Conservation (phyloP, 2,888 invertebrate species). For the Diplolepis rosae region DNA sequence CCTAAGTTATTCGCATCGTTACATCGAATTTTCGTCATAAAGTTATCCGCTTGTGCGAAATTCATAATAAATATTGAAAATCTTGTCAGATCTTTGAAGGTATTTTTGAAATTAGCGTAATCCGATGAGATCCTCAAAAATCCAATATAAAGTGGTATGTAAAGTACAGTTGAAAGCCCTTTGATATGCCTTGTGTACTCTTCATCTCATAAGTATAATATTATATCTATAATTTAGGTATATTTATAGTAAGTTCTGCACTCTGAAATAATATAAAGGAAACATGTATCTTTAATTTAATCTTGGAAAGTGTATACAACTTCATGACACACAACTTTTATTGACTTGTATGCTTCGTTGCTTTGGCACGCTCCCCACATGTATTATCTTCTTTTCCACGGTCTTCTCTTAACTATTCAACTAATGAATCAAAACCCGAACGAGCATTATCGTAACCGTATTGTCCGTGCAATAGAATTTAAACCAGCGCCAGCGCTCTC, state of each 20-base stretch:
- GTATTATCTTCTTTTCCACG: background rate
- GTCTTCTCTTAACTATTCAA: background rate
- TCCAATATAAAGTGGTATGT: too few species aligned
- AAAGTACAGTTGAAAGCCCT: background rate
- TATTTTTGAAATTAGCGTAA: too few species aligned
- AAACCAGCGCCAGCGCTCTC: constrained; percentile 46
- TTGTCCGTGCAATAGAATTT: constrained; percentile 61
- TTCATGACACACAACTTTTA: constrained; percentile 1
- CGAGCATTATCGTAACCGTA: constrained; percentile 57
- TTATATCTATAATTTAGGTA: too few species aligned
- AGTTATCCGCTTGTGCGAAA: too few species aligned
- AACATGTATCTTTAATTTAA: constrained; percentile 16
- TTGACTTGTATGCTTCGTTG: background rate
- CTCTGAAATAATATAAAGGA: background rate
- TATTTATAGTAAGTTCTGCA: background rate
- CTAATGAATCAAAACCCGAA: constrained; percentile 57
- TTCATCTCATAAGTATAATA: constrained; percentile 5
- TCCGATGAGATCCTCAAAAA: too few species aligned
- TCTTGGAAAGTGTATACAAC: constrained; percentile 3
- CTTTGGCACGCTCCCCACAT: constrained; percentile 1
- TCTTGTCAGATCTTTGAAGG: too few species aligned
- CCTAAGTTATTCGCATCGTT: too few species aligned
- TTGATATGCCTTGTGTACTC: background rate
- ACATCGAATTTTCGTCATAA: too few species aligned
- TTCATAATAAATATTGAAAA: too few species aligned